Conservation (phyloP, 1,140 invertebrate species). For the Diploscapter pachys region DNA sequence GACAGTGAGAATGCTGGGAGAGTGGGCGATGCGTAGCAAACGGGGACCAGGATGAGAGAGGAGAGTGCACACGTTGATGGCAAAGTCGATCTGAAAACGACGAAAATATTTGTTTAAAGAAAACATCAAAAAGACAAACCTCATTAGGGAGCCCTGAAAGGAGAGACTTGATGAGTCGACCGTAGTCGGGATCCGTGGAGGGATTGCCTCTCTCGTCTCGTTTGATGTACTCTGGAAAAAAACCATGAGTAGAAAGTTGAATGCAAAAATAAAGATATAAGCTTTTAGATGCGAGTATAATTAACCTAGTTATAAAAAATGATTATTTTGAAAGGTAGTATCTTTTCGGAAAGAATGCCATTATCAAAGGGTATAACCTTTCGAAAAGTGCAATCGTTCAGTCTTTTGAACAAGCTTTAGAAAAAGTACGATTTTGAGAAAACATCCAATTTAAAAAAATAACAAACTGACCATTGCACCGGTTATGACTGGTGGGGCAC, state of each 20-base stretch:
- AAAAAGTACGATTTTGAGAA: too few species aligned
- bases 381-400: too few species aligned
- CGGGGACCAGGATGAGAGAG: conserved; percentile 88
- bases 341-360: too few species aligned
- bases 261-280: too few species aligned
- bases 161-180: conserved; percentile 80
- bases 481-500: conserved; percentile 13
- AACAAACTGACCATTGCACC: conserved; percentile 1
- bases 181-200: conserved; percentile 65
- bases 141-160: conserved; percentile 93
- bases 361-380: too few species aligned
- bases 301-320: too few species aligned
- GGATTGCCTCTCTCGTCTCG: conserved; percentile 25
- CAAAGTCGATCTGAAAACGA: conserved; percentile 72
- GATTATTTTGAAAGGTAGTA: too few species aligned
- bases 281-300: too few species aligned
- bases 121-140: conserved; percentile 62
- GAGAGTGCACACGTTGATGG: conserved; percentile 90
- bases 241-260: too few species aligned
- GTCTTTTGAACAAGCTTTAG: too few species aligned
- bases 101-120: background rate
- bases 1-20: conserved; percentile 79
- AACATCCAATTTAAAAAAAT: background rate
- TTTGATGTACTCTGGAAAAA: conserved; percentile 1
- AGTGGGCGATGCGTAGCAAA: conserved; percentile 76